Evolutionary conservation across 2,888 invertebrate species (phyloP), one percentile per base, ranked within the genome.

Genomic region (Periphyllus acericola): DNA sequence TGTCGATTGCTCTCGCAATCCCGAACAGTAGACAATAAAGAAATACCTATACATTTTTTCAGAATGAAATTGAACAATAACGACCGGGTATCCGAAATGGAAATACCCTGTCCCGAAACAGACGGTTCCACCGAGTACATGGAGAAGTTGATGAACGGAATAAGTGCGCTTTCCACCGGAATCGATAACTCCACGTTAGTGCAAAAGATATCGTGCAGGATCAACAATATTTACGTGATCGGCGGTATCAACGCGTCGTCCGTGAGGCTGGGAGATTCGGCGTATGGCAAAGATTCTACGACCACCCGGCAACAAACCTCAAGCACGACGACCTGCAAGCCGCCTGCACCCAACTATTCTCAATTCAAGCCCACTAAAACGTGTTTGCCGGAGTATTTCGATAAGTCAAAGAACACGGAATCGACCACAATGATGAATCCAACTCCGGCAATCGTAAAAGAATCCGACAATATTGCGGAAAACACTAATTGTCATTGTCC

Each of bases 161-260:
- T 17, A n/a, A 36, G 0, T 3, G 36, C 9, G 8, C 8, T 8
- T 9, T 32, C 19, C 8, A 1, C 6, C 25, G 17, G 8, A 9
- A 17, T 0, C 3, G 8, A 36, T 11, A 71, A 68, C 21, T 81
- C 21, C 25, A 4, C 40, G n/a, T 8, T 34, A 0, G 3, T n/a
- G 52, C 34, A 4, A 55, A 74, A 0, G 34, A 9, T n/a, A 17
- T 11, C 34, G n/a, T 72, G 3, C 19, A 9, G 11, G 4, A n/a
- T 72, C 17, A 72, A 72, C 19, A 83, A 72, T n/a, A 36, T 83
- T 36, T 72, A 72, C 9, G 2, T 83, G 19, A 36, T 83, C 11
- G 52, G 19, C 5, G 8, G 19, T 19, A 34, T 72, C 19, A 83
- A 83, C n/a, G 55, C n/a, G 0, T 34, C 83, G n/a, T 25, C 17